phyloP scores from a whole-genome alignment of 2,888 invertebrate genomes.

The Lagria hirta region DNA sequence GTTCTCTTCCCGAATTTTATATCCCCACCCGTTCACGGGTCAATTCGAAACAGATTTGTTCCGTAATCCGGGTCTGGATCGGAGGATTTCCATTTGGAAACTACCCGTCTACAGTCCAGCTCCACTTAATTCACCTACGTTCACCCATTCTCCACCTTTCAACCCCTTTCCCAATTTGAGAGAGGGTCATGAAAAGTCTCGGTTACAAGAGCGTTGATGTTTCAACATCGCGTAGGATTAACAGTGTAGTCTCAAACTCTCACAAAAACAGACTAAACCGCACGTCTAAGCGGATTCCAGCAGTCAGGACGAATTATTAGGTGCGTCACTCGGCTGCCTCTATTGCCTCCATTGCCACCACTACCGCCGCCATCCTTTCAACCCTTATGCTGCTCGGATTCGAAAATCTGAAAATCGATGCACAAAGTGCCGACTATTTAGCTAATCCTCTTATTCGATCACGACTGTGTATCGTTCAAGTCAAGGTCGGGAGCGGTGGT shows the following conservation, averaged over 20 bases:
- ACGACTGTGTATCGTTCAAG: too few relatives aligned
- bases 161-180: too few relatives aligned
- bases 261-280: conserved; percentile 24
- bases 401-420: conserved; percentile 22
- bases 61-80: conserved; percentile 1
- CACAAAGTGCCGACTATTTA: conserved; percentile 16
- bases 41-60: conserved; percentile 2
- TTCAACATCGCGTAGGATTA: conserved; percentile 18
- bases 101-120: conserved; percentile 2
- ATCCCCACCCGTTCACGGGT: too few relatives aligned
- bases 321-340: conserved; percentile 20
- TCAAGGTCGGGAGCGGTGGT: too few relatives aligned
- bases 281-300: conserved; percentile 28
- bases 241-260: conserved; percentile 13
- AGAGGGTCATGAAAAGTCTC: conserved; percentile 14
- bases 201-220: conserved; percentile 13
- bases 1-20: too few relatives aligned
- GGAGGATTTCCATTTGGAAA: neutral
- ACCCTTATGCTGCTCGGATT: too few relatives aligned
- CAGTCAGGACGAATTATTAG: conserved; percentile 31
- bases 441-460: conserved; percentile 18
- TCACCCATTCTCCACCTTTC: conserved; percentile 1
- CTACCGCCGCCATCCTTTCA: too few relatives aligned
- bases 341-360: conserved; percentile 10
- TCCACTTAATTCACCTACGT: conserved; percentile 4